Percentiles rank a stretch among this genome's conserved stretches.
These are phyloP conservation scores for Emydoidea blandingii DNA, from an alignment of 2,797 vertebrate species.

Conservation along the genomic window DNA sequence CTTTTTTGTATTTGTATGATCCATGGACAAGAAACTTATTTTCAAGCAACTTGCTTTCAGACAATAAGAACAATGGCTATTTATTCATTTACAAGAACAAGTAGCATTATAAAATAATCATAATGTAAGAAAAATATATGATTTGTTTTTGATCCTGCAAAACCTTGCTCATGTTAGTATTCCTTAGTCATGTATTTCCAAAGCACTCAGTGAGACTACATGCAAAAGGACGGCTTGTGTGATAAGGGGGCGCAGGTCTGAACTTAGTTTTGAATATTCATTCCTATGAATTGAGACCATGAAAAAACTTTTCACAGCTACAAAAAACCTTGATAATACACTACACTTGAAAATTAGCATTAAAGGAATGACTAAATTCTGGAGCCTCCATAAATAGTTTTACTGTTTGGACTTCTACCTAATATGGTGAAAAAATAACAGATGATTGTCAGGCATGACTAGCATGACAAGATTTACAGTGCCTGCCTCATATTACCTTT, in stretches of 20 bases:
- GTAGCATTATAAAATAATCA: neutral
- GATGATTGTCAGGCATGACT: conserved; percentile 65
- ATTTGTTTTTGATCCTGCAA: neutral
- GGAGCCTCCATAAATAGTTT: conserved; percentile 11
- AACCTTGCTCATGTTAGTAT: neutral
- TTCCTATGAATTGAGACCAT: neutral
- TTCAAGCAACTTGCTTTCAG: neutral
- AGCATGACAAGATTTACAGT: conserved; percentile 63
- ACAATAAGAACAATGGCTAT: neutral
- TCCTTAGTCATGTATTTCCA: neutral
- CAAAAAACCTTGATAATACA: neutral
- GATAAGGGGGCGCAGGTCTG: neutral
- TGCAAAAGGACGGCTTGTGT: neutral
- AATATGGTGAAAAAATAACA: conserved; percentile 67
- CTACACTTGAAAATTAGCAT: neutral
- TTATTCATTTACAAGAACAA: neutral
- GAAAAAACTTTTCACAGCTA: neutral
- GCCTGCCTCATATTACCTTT: conserved; percentile 80
- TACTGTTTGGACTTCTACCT: conserved; percentile 54
- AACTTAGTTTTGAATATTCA: neutral
- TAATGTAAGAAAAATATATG: neutral
- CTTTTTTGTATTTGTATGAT: neutral
- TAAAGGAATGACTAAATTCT: conserved; percentile 41
- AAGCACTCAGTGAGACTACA: neutral
- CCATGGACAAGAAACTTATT: accelerated